These are phyloP conservation scores for Hippopotamus amphibius DNA, from an alignment of 2,113 vertebrate species.

Conservation along the genomic window DNA sequence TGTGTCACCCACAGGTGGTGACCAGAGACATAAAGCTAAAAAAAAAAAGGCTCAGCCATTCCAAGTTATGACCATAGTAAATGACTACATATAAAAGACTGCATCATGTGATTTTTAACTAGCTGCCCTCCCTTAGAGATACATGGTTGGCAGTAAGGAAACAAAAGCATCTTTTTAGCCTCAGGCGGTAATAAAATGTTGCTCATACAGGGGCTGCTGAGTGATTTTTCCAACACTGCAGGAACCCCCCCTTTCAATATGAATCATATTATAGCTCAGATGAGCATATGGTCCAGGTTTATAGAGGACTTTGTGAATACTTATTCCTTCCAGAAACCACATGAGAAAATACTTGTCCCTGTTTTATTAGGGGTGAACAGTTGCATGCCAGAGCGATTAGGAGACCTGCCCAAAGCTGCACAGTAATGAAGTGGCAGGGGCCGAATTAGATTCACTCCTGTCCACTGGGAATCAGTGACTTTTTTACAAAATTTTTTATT, in stretches of 20 bases:
- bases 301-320: slow-evolving; percentile 59
- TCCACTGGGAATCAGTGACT: fast-evolving
- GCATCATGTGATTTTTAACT: not conserved
- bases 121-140: not conserved
- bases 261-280: slow-evolving; percentile 5
- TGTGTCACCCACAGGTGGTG: not conserved
- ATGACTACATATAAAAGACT: slow-evolving; percentile 12
- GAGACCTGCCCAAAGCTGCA: not conserved
- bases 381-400: not conserved
- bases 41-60: not conserved
- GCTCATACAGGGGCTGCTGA: not conserved
- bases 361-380: slow-evolving; percentile 69
- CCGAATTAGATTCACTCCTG: not conserved
- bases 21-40: not conserved
- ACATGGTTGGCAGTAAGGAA: not conserved
- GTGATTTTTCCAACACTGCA: not conserved
- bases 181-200: not conserved
- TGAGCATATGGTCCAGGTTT: slow-evolving; percentile 61
- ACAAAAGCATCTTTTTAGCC: slow-evolving; percentile 58
- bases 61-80: not conserved
- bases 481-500: not conserved
- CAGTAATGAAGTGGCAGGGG: not conserved
- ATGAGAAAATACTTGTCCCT: slow-evolving; percentile 58
- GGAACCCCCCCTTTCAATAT: not conserved
- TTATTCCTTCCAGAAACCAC: slow-evolving; percentile 62